phyloP scores from a whole-genome alignment of 92 coral and sea anemone species.

The Actinernus sp. region DNA sequence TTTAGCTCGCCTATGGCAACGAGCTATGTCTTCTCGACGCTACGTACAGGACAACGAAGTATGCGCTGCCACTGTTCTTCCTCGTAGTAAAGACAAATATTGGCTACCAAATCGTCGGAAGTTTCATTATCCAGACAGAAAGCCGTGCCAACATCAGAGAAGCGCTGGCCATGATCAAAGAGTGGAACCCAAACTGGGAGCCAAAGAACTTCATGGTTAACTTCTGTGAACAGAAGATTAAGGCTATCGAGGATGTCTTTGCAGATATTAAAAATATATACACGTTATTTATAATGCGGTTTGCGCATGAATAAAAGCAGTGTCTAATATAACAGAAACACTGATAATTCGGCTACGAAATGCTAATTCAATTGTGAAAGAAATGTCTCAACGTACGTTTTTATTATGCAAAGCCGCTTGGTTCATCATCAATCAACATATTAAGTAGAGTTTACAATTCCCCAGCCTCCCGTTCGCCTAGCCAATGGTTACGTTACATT shows the following conservation, averaged over 20 bases:
- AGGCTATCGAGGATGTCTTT: conserved; percentile 34
- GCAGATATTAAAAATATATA: too few relatives aligned
- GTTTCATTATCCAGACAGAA: conserved; percentile 52
- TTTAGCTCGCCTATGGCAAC: conserved; percentile 41
- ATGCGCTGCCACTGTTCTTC: conserved; percentile 67
- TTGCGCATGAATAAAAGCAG: too few relatives aligned
- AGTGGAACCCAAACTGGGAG: conserved; percentile 59
- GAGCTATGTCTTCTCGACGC: conserved; percentile 62
- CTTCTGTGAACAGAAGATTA: conserved; percentile 41
- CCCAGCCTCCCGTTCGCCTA: too few relatives aligned
- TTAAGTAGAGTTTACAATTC: too few relatives aligned
- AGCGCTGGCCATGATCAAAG: conserved; percentile 33
- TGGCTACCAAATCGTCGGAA: conserved; percentile 46
- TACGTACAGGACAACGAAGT: conserved; percentile 56
- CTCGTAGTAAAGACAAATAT: conserved; percentile 67
- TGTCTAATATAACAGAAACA: too few relatives aligned
- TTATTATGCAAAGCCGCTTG: too few relatives aligned
- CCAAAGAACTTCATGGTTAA: conserved; percentile 59
- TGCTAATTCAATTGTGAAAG: too few relatives aligned
- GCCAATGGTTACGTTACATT: too few relatives aligned
- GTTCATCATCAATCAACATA: too few relatives aligned
- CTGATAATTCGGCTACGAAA: too few relatives aligned
- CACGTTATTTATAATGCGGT: too few relatives aligned
- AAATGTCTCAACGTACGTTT: too few relatives aligned
- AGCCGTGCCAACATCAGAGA: conserved; percentile 36